phyloP scores from a whole-genome alignment of 2,888 invertebrate genomes.

The Temnothorax unifasciatus region DNA sequence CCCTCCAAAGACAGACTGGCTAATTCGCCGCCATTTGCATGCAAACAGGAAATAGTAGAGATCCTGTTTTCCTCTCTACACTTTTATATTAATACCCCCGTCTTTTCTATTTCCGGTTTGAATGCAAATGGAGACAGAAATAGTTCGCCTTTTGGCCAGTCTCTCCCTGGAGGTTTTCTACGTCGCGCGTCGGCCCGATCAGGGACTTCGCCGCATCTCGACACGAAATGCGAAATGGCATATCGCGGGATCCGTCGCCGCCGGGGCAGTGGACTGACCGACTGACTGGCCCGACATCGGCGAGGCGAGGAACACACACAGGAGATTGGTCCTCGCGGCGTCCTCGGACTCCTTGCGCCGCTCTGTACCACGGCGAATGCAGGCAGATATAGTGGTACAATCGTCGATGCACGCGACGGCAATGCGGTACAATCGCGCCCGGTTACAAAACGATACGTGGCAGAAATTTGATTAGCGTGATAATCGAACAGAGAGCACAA shows the following conservation, averaged over 20 bases:
- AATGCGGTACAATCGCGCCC: neutral
- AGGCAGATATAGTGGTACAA: conserved; percentile 14
- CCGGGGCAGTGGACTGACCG: conserved; percentile 4
- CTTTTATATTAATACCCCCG: no score
- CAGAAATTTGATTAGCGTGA: conserved; percentile 19
- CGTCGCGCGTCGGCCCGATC: neutral
- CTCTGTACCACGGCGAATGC: neutral
- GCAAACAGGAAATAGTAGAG: no score
- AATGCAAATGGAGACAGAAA: no score
- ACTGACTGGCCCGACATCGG: conserved; percentile 19
- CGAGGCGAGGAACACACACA: neutral
- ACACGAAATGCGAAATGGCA: neutral
- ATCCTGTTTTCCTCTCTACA: no score
- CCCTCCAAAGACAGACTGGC: no score
- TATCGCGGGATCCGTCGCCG: no score
- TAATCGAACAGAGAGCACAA: neutral
- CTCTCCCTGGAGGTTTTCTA: no score
- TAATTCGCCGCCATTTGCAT: no score
- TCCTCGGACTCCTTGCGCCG: neutral
- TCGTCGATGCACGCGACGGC: neutral
- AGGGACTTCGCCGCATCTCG: neutral
- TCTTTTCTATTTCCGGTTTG: no score
- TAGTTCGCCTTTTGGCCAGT: no score
- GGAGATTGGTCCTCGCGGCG: conserved; percentile 9
- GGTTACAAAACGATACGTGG: conserved; percentile 11